Evolutionary conservation across 1,140 invertebrate genomes (phyloP).

Genomic region (Rhagoletis pomonella): DNA sequence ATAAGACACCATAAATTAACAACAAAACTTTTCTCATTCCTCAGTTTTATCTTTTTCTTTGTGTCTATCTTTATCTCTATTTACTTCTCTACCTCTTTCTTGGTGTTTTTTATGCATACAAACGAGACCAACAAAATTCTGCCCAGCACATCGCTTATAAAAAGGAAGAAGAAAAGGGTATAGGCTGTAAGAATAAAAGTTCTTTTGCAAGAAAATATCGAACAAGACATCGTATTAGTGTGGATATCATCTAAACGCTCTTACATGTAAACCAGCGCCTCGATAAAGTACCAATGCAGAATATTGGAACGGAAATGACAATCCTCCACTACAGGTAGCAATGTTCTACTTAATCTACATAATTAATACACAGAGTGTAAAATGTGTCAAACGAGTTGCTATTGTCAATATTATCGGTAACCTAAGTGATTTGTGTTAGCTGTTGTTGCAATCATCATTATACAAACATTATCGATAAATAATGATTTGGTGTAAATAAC

Average conservation of each 20-base stretch:
- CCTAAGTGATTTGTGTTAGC: background rate
- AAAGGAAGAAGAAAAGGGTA: background rate
- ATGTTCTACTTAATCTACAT: background rate
- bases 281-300: background rate
- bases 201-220: background rate
- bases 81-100: no score
- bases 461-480: background rate
- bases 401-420: background rate
- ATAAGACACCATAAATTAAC: no score
- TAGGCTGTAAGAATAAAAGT: background rate
- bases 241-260: background rate
- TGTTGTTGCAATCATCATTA: background rate
- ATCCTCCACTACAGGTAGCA: background rate
- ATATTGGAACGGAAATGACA: background rate
- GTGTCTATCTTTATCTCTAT: no score
- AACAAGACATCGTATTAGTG: background rate
- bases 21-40: no score
- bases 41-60: no score
- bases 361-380: constrained; percentile 1
- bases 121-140: no score
- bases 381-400: background rate
- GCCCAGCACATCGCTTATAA: no score
- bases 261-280: no score
- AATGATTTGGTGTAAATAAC: background rate
- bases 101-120: no score